Evolutionary conservation across 1,140 invertebrate genomes (phyloP), one percentile per base, ranked within the genome.

Genomic region (Drosophila equinoxialis): DNA sequence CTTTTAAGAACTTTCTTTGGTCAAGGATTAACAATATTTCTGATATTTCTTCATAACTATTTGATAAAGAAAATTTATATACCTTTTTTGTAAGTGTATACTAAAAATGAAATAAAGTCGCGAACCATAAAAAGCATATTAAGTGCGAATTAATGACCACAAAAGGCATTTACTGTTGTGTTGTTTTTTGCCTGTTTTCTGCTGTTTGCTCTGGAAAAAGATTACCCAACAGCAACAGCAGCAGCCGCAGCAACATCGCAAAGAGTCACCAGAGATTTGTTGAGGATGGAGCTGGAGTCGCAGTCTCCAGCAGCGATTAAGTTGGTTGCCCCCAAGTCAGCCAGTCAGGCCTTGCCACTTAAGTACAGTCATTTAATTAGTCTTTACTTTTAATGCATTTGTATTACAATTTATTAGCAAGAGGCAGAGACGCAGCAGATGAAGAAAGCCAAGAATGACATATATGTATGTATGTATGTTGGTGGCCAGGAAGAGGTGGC

Each of bases 71-170:
- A 37, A 10, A 10, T 37, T 42, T 6, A 45, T 45, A 7, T 45
- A 45, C 42, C 42, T 10, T 20, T 10, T 23, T 13, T 7, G 17
- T 23, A 23, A 51, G 45, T 8, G 45, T 51, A 51, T 51, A 30
- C 10, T 3, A 17, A 51, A 51, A 51, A 51, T 51, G 45, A 51
- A 51, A 51, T 51, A 51, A 51, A 51, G 45, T 51, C 45, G 45
- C 68, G 26, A 65, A 81, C 85, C 84, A 90, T 89, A 89, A 89
- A 89, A 89, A 89, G 84, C 84, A 90, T 89, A 89, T 89, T 89
- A 89, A 89, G 84, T 89, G 84, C 84, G 84, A 89, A 89, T 89
- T 89, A 89, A 89, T 89, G 84, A 89, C 85, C 84, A 89, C 84
- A 89, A 89, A 89, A 89, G 84, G 85, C 17, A 51, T 51, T 51